These are phyloP conservation scores for Hedychridium roseum DNA, from an alignment of 2,888 invertebrate species.

Conservation along the genomic window DNA sequence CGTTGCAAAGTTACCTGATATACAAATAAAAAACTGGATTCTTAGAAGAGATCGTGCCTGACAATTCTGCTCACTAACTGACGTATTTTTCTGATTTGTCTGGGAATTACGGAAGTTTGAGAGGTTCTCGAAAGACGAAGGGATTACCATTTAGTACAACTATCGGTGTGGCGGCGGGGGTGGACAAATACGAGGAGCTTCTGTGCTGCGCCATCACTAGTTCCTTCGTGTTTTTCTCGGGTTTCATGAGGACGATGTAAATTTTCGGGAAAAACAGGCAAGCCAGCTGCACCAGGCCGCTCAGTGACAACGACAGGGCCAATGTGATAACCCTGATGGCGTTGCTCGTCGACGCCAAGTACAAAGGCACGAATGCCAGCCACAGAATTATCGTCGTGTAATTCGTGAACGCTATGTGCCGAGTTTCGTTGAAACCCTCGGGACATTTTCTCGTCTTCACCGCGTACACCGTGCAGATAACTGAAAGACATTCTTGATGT, in stretches of 20 bases:
- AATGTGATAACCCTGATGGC: constrained; percentile 66
- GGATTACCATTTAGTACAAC: constrained; percentile 49
- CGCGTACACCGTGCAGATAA: constrained; percentile 67
- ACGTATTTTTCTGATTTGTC: no score
- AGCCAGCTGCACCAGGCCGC: constrained; percentile 66
- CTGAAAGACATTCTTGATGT: no score
- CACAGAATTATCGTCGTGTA: constrained; percentile 68
- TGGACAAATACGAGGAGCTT: constrained; percentile 49
- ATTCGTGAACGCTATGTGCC: constrained; percentile 68
- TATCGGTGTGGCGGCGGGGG: constrained; percentile 45
- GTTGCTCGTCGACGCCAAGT: constrained; percentile 65
- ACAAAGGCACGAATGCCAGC: constrained; percentile 68
- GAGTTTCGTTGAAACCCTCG: constrained; percentile 69
- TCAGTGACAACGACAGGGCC: constrained; percentile 66
- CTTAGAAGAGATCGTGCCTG: no score
- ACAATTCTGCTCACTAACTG: no score
- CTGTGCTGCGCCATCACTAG: constrained; percentile 65
- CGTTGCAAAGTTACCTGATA: no score
- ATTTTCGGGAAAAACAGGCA: constrained; percentile 68
- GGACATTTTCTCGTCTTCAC: constrained; percentile 69
- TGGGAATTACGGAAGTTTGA: no score
- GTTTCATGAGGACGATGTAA: constrained; percentile 68
- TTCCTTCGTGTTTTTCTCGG: constrained; percentile 69
- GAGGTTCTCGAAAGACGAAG: constrained; percentile 28
- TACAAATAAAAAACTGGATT: no score